Base-by-base conservation (phyloP, 2,797 vertebrate genomes). In the Cyprinella venusta region DNA sequence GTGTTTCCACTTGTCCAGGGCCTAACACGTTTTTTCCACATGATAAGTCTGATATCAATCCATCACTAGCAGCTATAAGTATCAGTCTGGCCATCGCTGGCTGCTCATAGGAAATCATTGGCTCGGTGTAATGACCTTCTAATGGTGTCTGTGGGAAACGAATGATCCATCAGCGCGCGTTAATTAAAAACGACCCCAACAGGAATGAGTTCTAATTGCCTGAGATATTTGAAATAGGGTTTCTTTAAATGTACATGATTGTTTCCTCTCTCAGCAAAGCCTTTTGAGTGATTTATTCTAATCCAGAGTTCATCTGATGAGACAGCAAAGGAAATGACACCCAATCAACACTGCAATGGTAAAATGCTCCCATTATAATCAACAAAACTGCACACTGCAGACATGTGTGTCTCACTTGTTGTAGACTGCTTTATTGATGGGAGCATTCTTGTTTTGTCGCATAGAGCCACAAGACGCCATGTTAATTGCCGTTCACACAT, bases 101-200 rank as follows among this genome's bases (percentile, higher is more conserved):
- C 59, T 74, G 50, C 52, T 76, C 71, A 19, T 84, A 81, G 80
- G 84, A 88, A 87, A 87, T 87, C 70, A 82, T 84, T 90, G 45
- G 52, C 65, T 81, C 24, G 1, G 56, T 79, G 83, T 89, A 88
- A 89, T 88, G 83, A 77, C 78, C 75, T 83, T 87, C 75, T 81
- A 89, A 88, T 88, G 77, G 56, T 68, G 76, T 86, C 85, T 83
- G 74, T 77, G 78, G 67, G 67, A 80, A 82, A 82, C 61, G 52
- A 81, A 85, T 86, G 59, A 87, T 84, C 85, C 82, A 89, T 88
- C 88, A 89, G 81, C 42, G 40, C 52, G 48, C 40, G 70, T 87
- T 89, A 89, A 88, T 89, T 89, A 89, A 84, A 87, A 85, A 83
- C n/a, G 61, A 61, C 81, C 85, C 85, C 63, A 42, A 76, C 52